phyloP scores from a whole-genome alignment of 2,113 vertebrate genomes.

The Rattus rattus region DNA sequence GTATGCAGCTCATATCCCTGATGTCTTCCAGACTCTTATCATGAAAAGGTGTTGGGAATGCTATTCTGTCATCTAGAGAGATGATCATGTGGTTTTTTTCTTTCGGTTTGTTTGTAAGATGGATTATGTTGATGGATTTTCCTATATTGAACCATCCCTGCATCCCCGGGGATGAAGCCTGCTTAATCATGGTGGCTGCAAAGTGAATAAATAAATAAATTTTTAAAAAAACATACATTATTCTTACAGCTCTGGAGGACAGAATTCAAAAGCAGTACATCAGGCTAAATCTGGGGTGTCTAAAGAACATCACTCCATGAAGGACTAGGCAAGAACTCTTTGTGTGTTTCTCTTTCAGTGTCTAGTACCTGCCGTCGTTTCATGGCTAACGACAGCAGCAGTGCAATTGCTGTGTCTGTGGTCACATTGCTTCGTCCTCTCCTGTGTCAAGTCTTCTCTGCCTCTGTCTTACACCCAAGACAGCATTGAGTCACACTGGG shows the following conservation, averaged over 20 bases:
- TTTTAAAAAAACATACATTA: neutral
- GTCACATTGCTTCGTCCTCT: neutral
- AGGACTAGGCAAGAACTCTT: neutral
- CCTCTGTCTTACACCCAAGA: neutral
- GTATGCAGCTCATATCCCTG: too few species aligned
- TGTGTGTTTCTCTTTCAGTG: neutral
- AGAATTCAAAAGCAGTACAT: neutral
- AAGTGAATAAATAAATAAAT: too few species aligned
- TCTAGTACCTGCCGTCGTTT: neutral
- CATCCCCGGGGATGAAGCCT: too few species aligned
- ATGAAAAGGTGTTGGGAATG: too few species aligned
- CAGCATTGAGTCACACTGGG: neutral
- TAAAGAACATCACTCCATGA: neutral
- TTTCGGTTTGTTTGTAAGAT: too few species aligned
- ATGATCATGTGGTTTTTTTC: too few species aligned
- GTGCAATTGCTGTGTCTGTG: neutral
- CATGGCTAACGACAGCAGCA: neutral
- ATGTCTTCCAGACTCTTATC: too few species aligned
- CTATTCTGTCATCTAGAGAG: too few species aligned
- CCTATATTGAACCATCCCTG: too few species aligned
- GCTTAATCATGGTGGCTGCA: too few species aligned
- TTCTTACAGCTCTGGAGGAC: neutral
- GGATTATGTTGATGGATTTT: too few species aligned
- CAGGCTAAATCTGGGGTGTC: neutral
- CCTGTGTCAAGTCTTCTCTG: neutral